Percentiles rank a stretch among this genome's conserved stretches.
phyloP scores from a whole-genome alignment of 2,888 invertebrate species.

The Drosophila neotestacea region DNA sequence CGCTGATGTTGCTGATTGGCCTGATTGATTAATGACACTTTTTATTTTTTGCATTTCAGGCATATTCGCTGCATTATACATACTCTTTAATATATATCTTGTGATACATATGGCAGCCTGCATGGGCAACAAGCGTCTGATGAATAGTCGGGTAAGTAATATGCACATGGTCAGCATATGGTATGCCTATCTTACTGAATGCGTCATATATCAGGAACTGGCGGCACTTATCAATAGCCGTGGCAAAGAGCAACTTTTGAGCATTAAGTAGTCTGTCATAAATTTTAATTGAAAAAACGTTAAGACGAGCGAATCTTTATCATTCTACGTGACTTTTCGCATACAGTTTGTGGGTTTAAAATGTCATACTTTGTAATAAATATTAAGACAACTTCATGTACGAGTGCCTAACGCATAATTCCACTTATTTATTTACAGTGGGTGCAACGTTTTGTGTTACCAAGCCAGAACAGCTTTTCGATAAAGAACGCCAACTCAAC shows the following conservation, averaged over 20 bases:
- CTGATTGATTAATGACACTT: constrained; percentile 4
- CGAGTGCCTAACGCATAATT: constrained; percentile 35
- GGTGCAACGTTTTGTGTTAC: constrained; percentile 87
- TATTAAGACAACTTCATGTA: constrained; percentile 37
- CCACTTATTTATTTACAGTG: constrained; percentile 82
- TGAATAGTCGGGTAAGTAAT: constrained; percentile 86
- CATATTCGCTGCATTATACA: constrained; percentile 88
- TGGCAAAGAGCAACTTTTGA: constrained; percentile 21
- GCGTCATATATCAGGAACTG: constrained; percentile 15
- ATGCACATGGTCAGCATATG: neutral
- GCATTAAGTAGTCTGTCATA: constrained; percentile 47
- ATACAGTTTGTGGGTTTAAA: constrained; percentile 32
- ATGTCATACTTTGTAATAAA: constrained; percentile 34
- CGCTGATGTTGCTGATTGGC: neutral
- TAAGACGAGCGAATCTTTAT: constrained; percentile 53
- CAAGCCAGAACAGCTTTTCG: constrained; percentile 86
- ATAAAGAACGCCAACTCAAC: constrained; percentile 86
- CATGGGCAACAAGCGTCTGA: constrained; percentile 87
- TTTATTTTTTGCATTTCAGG: constrained; percentile 68
- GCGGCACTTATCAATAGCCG: constrained; percentile 50
- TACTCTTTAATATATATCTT: constrained; percentile 91
- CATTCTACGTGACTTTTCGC: constrained; percentile 69
- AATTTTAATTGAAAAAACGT: constrained; percentile 24
- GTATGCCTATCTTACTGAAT: constrained; percentile 2
- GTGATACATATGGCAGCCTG: constrained; percentile 90